phyloP scores from a whole-genome alignment of 2,113 vertebrate genomes.

The Lophochroa leadbeateri region DNA sequence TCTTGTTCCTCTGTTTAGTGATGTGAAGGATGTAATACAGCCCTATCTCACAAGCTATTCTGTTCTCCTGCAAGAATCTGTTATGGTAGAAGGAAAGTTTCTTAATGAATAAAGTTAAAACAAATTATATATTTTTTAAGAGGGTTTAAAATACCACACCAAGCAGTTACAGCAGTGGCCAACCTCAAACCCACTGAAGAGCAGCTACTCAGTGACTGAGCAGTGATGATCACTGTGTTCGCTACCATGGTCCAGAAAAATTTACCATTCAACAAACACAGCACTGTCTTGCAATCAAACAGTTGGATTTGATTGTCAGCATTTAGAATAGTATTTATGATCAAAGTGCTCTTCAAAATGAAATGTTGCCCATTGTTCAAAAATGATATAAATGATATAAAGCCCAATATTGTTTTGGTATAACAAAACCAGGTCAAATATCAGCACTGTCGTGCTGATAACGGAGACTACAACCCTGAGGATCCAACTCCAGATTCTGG shows the following conservation, averaged over 20 bases:
- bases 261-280: not conserved
- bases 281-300: not conserved
- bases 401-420: not conserved
- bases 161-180: not conserved
- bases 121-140: too few species aligned
- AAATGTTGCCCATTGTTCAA: not conserved
- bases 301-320: not conserved
- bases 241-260: not conserved
- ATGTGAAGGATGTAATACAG: slow-evolving; percentile 95
- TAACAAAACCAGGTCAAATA: not conserved
- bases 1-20: slow-evolving; percentile 94
- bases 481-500: not conserved
- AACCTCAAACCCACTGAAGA: not conserved
- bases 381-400: not conserved
- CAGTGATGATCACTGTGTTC: not conserved
- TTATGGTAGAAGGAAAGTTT: not conserved
- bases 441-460: not conserved
- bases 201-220: not conserved
- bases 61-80: slow-evolving; percentile 93
- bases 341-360: not conserved
- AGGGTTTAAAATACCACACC: not conserved
- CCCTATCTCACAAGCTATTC: slow-evolving; percentile 94
- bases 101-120: not conserved
- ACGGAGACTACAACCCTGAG: not conserved
- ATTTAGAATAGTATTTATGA: not conserved